Evolutionary conservation across 1,140 invertebrate species (phyloP), one percentile per base, ranked within the genome.

Genomic region (Drosophila burlai): DNA sequence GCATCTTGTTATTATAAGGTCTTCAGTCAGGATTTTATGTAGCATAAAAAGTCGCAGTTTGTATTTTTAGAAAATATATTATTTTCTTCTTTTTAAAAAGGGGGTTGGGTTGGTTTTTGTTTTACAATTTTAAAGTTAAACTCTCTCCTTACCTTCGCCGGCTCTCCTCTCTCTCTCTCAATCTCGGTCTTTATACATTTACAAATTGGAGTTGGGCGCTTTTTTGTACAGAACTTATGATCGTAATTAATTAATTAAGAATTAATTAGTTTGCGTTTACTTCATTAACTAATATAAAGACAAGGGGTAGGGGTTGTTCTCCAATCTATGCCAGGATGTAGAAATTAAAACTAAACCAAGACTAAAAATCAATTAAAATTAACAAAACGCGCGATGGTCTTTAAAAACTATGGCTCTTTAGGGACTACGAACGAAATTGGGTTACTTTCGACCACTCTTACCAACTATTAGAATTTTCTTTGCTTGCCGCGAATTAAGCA

Each of bases 151-250:
- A 43, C 34, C 69, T 21, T 65, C 34, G 47, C 55, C 47, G 55
- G 13, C 18, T 38, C 18, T 54, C 50, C n/a, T 21, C 29, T 52
- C 34, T 38, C 34, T n/a, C 29, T 52, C 52, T 38, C 18, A 11
- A 38, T 61, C 59, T 78, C 52, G 50, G 50, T 57, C 45, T 69
- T 89, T 90, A 68, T 84, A 84, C 81, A 90, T 90, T 76, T 90
- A 81, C 65, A 90, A 84, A 89, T 89, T 89, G 85, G 84, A 90
- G 84, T 90, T 81, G 81, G 85, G 69, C 85, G 69, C 85, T 89
- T 57, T 24, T 57, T 89, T 89, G 84, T 89, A 89, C 84, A 89
- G 66, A 90, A 78, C 80, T 82, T 81, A 59, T 64, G 42, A 69
- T 83, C 47, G 52, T 83, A 68, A 34, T 34, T 52, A 52, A 65